Base-by-base conservation (phyloP, 2,888 invertebrate species). In the Pyrochroa serraticornis region DNA sequence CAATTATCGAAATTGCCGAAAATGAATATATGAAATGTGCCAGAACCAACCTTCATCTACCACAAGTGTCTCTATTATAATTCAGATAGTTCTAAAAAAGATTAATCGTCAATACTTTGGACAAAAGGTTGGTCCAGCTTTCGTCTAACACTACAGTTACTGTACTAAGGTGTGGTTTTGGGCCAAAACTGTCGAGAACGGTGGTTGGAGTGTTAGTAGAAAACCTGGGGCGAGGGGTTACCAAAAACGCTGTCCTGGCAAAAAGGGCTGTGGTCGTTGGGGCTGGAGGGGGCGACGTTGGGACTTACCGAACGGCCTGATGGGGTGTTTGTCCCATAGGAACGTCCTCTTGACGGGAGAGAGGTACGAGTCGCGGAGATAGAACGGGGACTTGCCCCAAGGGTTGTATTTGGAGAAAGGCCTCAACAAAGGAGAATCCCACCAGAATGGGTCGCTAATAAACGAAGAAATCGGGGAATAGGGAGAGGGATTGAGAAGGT, bases 261-360 rank as follows among this genome's bases (percentile, higher is more conserved):
- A 56, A 42, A 45, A 48, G 45, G 42, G 22, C 37, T 22, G 41
- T 46, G 47, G 51, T 46, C 43, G 14, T 47, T 46, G 41, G 51
- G 51, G 51, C 36, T 39, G 44, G 43, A 10, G n/a, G 33, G 50
- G 59, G 42, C 6, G 39, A 60, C 58, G 62, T 36, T 38, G 62
- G 67, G 71, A 89, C 92, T 87, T 88, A 93, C 93, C 91, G 83
- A 92, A 88, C 78, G 92, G 92, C 83, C 93, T 89, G 81, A 91
- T 86, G 79, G 94, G 94, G 82, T 94, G 93, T 82, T 89, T 90
- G 82, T 89, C 88, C 94, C 94, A 94, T 76, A 94, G 85, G 84
- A 91, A 94, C 82, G 89, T 90, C 83, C 92, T 90, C 85, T 92
- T 93, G 80, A 94, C 87, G 62, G 94, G 94, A 77, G 93, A 93